Evolutionary conservation across 2,113 vertebrate genomes (phyloP), one percentile per base, ranked within the genome.

Genomic region (Sturnira hondurensis): DNA sequence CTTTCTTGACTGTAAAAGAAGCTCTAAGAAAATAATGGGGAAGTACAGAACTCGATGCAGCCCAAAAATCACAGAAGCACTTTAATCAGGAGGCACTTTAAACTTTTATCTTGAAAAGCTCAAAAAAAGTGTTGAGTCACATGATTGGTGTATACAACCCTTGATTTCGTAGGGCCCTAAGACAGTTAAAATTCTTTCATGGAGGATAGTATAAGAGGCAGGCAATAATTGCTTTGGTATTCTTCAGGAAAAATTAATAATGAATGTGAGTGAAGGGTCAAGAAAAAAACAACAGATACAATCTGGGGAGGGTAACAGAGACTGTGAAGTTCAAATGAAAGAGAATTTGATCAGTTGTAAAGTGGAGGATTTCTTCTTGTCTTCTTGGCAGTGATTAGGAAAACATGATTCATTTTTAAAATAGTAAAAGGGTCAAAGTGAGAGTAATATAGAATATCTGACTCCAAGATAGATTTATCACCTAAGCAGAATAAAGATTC

Each of bases 191-290:
- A 94, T 97, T 88, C 91, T 96, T 97, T 92, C 95, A 92, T 73
- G 58, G n/a, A 89, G 80, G 70, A 92, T 86, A 92, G 97, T 98
- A 93, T 96, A 97, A 98, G 93, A 97, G 94, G 90, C 83, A 89
- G 71, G 85, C 12, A 41, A 93, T 97, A 98, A 98, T 97, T 97
- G 93, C 95, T 95, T 97, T 95, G 97, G 95, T 13, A 3, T 96
- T 92, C 95, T 97, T 98, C 96, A 96, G 93, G 89, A 98, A 98
- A 98, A 98, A 97, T 98, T 98, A 97, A 98, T 98, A 97, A 96
- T 93, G 96, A 97, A 92, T 96, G 97, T 96, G 97, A 98, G 96
- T 91, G 85, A 97, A 96, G 92, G 90, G 96, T 97, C 95, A 97
- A 93, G 89, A 77, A 93, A 95, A 97, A 98, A 95, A 95, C 94